Conservation (phyloP, 1,140 invertebrate genomes). For the Paralvinella palmiformis region DNA sequence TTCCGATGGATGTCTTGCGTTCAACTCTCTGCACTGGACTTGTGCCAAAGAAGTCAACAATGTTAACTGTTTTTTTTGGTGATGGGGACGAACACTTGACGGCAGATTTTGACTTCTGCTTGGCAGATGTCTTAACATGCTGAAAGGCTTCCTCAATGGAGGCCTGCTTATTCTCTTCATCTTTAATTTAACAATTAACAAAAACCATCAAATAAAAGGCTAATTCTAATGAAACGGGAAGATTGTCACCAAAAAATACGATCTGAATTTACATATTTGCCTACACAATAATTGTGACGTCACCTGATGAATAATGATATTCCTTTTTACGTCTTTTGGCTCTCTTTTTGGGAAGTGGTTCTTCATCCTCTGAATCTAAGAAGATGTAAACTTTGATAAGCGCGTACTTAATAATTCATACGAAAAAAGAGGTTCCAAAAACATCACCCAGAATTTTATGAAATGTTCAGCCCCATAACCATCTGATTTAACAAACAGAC, state of each 20-base stretch:
- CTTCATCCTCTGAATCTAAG: slow-evolving; percentile 32
- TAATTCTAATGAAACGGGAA: not conserved
- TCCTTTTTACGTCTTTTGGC: slow-evolving; percentile 25
- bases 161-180: not conserved
- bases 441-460: not conserved
- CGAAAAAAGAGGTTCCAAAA: not conserved
- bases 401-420: not conserved
- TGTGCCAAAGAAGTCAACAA: slow-evolving; percentile 1
- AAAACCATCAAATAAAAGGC: not conserved
- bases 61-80: not conserved
- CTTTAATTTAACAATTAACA: not conserved
- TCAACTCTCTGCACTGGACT: not conserved
- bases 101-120: not conserved
- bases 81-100: not conserved
- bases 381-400: not conserved
- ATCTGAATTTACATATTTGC: not conserved
- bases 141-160: not conserved
- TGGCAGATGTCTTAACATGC: not conserved
- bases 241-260: not conserved
- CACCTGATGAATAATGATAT: slow-evolving; percentile 13
- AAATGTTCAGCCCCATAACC: not conserved
- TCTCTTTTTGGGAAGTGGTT: slow-evolving; percentile 27
- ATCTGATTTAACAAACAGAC: not conserved
- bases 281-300: not conserved
- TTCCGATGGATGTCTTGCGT: not conserved